Base-by-base conservation (phyloP, 2,113 vertebrate species). In the Beaufortia kweichowensis region DNA sequence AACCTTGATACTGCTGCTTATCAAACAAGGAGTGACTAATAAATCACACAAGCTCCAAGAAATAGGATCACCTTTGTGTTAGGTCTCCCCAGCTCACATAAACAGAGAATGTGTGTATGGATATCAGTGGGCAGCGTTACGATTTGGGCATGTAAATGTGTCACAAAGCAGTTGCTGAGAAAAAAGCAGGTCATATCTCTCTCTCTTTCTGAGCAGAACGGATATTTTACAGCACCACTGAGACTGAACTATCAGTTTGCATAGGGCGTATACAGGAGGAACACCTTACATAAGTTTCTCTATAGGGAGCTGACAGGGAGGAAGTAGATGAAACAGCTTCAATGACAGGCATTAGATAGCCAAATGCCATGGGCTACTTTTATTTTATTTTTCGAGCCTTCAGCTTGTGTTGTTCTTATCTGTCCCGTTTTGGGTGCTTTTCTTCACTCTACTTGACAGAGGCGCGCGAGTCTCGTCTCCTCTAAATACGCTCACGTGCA, bases 131-230 rank as follows among this genome's bases (percentile, higher is more conserved):
- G 60, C 63, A 70, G 48, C 46, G 15, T 71, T 33, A 59, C 26
- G 12, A 64, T 69, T 71, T 35, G 55, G 65, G 6, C 60, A 12
- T 75, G 53, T 60, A 64, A 65, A 28, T 66, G 39, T 76, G 75
- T 78, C 46, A 75, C 26, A 79, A 72, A 75, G 56, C 24, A 62
- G 29, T 24, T 53, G 56, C 56, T 39, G 50, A 72, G 53, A 15
- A 24, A 73, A 57, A 82, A 70, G n/a, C 64, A 76, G 71, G 71
- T 62, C 66, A 66, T 21, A 70, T 70, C 29, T 55, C 67, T 35
- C 67, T 35, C 48, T 69, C 11, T 63, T 69, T 75, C 61, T 62
- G 39, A 60, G 14, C 26, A 76, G 50, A 82, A 76, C 67, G 23
- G 14, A 70, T 48, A 70, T 79, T 82, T 76, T 50, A 68, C 39